phyloP scores from a whole-genome alignment of 2,113 vertebrate genomes.

The Lota lota region DNA sequence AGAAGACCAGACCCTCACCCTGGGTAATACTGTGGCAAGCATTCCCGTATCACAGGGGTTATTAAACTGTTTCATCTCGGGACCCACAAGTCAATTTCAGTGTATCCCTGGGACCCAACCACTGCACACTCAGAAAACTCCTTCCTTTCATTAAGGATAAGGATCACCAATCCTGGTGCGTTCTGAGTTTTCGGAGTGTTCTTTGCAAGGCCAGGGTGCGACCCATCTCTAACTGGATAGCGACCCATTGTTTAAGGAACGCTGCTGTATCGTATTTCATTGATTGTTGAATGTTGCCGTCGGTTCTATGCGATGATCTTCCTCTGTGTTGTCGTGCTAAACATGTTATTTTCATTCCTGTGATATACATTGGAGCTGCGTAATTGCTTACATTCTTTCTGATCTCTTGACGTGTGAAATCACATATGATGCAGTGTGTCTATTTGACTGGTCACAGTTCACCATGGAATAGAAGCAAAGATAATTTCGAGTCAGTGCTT shows the following conservation, averaged over 20 bases:
- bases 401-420: constrained; percentile 55
- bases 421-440: constrained; percentile 24
- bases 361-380: constrained; percentile 7
- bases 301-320: constrained; percentile 4
- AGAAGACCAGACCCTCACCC: constrained; percentile 10
- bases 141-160: too few species aligned
- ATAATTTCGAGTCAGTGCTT: constrained; percentile 25
- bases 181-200: too few species aligned
- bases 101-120: too few species aligned
- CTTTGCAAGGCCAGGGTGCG: too few species aligned
- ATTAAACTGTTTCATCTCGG: too few species aligned
- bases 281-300: not conserved
- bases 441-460: not conserved
- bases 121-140: too few species aligned
- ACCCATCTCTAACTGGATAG: too few species aligned
- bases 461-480: constrained; percentile 16
- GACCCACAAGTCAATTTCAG: too few species aligned
- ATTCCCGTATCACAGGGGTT: not conserved
- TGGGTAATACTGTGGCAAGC: constrained; percentile 17
- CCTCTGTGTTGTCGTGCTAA: not conserved
- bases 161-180: too few species aligned
- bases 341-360: constrained; percentile 7
- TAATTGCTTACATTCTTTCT: constrained; percentile 37
- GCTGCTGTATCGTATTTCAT: too few species aligned
- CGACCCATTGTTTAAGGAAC: too few species aligned